Evolutionary conservation across 2,888 invertebrate genomes (phyloP), one percentile per base, ranked within the genome.

Genomic region (Alloplasta piceator): DNA sequence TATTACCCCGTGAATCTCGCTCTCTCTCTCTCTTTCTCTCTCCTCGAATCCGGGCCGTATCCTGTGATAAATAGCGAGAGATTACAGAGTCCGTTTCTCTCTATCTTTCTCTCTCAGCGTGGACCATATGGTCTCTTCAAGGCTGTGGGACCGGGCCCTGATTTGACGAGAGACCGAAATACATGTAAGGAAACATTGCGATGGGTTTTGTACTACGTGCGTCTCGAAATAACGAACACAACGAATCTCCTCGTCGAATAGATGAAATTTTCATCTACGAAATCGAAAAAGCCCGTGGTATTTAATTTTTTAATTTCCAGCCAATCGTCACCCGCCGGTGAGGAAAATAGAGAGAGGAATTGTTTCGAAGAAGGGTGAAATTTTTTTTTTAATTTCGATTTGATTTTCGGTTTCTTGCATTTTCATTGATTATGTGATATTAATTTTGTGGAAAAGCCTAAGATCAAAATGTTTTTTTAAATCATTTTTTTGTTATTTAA

Each of bases 51-150:
- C 81, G 78, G 79, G 78, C 84, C 83, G 86, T 88, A 88, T 90
- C 90, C 89, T 89, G 91, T 90, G 91, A 91, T 91, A 90, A 90
- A 91, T 91, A 89, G 89, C 87, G 75, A 91, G 26, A 26, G 91
- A 91, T 91, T 90, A 91, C 87, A 26, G 88, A 88, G 87, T 88
- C 86, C 87, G 83, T 41, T 41, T 74, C 74, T 58, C 48, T 74
- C 74, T 58, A 58, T 66, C 74, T 61, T 52, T 43, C 26, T 63
- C 61, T 72, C 72, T 74, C 76, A 14, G 77, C 90, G 84, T 89
- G 90, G 88, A 90, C 90, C 91, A 91, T 90, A 91, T 91, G 91
- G 87, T 90, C 84, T 74, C n/a, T 68, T 84, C 88, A 89, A 89
- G 89, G 88, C 87, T 90, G 87, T 89, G 87, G 78, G 88, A 87